phyloP scores from a whole-genome alignment of 2,888 invertebrate genomes.

The Mayetiola destructor region DNA sequence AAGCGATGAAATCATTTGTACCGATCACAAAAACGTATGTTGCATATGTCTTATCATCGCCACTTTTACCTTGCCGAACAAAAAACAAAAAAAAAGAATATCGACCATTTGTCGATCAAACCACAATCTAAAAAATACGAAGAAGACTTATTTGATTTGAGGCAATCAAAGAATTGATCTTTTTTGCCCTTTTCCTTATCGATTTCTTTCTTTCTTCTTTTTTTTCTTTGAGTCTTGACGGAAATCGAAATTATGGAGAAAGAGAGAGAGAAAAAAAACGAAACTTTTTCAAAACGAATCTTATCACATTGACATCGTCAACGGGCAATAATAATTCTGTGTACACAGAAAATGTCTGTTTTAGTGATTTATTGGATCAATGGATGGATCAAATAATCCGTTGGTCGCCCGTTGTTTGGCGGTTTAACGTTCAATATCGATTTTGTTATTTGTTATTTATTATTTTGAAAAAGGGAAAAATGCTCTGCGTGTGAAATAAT shows the following conservation, averaged over 20 bases:
- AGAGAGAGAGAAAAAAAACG: not conserved
- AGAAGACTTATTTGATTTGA: not conserved
- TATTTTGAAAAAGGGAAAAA: no score
- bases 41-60: no score
- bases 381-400: not conserved
- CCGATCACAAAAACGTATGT: no score
- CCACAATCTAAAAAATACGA: not conserved
- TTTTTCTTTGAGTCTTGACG: no score
- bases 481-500: not conserved
- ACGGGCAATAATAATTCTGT: no score
- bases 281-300: no score
- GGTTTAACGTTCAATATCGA: not conserved
- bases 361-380: no score
- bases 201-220: no score
- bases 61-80: not conserved
- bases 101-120: not conserved
- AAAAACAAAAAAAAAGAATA: not conserved
- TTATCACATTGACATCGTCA: no score
- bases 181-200: not conserved
- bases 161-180: constrained; percentile 1
- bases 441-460: no score
- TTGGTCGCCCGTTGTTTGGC: not conserved
- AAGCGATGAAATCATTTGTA: not conserved
- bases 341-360: no score
- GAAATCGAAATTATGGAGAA: not conserved